Conservation (phyloP, 2,797 vertebrate genomes). For the Parauchenoglanis punctatus region DNA sequence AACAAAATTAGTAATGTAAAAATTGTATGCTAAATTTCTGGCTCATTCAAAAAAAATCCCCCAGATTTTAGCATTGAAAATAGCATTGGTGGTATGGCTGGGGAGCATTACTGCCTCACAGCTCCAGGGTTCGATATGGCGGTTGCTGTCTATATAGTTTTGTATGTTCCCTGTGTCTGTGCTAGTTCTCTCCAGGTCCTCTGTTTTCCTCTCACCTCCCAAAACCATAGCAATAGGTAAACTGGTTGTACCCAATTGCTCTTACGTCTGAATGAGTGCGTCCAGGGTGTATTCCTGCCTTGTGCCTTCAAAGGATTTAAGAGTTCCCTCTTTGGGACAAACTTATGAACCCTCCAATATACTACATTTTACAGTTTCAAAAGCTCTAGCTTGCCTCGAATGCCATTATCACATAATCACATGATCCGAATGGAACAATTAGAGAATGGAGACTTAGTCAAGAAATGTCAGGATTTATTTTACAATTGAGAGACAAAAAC, state of each 20-base stretch:
- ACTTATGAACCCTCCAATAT: background rate
- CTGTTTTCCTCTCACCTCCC: background rate
- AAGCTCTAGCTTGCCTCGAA: background rate
- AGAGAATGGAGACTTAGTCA: slow-evolving; percentile 81
- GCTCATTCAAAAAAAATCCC: background rate
- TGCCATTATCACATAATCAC: background rate
- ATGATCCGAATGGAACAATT: slow-evolving; percentile 11
- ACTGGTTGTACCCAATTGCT: background rate
- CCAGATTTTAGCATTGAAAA: background rate
- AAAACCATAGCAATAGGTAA: background rate
- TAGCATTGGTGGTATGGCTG: background rate
- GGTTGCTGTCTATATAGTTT: background rate
- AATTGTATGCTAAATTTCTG: background rate
- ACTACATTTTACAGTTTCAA: background rate
- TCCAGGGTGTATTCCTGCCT: background rate
- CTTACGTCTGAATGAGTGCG: background rate
- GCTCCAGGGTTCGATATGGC: background rate
- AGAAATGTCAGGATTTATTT: slow-evolving; percentile 98
- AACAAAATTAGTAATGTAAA: background rate
- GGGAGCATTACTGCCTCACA: background rate
- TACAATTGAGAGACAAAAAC: slow-evolving; percentile 92
- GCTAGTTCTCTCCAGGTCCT: background rate
- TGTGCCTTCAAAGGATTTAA: background rate
- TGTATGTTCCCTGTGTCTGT: background rate
- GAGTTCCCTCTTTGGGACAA: background rate